Percentiles rank a stretch among this genome's conserved stretches.
Evolutionary conservation across 2,888 invertebrate genomes (phyloP).

Genomic region (Xanthostigma xanthostigma): DNA sequence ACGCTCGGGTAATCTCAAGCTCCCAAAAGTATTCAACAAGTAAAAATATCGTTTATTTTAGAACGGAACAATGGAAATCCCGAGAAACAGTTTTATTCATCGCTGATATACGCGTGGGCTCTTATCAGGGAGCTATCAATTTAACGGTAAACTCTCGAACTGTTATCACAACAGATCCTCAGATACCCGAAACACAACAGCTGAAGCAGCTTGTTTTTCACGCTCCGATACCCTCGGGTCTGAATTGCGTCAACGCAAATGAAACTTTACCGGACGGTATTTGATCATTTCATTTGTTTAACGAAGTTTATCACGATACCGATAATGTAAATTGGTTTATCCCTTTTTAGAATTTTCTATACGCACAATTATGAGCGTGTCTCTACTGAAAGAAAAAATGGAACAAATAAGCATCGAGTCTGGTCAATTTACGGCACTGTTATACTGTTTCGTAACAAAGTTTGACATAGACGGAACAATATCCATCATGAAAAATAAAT

Average conservation of each 20-base stretch:
- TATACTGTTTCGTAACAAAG: conserved; percentile 50
- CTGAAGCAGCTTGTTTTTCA: conserved; percentile 35
- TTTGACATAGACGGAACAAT: conserved; percentile 51
- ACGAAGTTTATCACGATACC: neutral
- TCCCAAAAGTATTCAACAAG: too few species aligned
- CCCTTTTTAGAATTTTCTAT: conserved; percentile 32
- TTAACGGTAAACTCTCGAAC: conserved; percentile 36
- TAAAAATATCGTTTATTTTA: conserved; percentile 14
- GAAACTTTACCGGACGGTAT: conserved; percentile 28
- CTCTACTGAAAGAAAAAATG: conserved; percentile 32
- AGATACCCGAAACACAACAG: conserved; percentile 41
- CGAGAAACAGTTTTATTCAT: conserved; percentile 54
- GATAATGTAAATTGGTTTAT: neutral
- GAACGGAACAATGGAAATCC: conserved; percentile 51
- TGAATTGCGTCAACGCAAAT: conserved; percentile 21
- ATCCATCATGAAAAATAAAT: conserved; percentile 27
- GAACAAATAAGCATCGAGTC: conserved; percentile 23
- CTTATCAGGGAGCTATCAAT: conserved; percentile 34
- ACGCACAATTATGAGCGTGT: conserved; percentile 41
- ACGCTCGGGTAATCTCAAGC: too few species aligned
- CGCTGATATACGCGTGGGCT: conserved; percentile 48
- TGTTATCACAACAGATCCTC: conserved; percentile 60
- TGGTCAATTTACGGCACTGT: conserved; percentile 51
- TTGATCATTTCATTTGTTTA: conserved; percentile 9
- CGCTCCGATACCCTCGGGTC: conserved; percentile 24